phyloP scores from a whole-genome alignment of 2,113 vertebrate genomes.

The Pelusios castaneus region DNA sequence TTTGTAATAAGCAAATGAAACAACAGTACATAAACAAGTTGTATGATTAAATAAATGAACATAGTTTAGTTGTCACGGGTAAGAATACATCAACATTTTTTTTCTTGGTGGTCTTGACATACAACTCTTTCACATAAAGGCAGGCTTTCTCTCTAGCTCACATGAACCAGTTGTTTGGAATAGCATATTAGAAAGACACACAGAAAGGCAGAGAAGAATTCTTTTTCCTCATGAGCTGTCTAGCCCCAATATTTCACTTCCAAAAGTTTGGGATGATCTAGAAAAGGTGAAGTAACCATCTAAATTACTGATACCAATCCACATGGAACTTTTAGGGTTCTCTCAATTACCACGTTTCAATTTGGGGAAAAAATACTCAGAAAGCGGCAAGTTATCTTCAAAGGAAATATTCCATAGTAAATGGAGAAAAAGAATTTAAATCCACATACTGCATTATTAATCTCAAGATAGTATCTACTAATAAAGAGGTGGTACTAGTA shows the following conservation, averaged over 20 bases:
- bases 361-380: background rate
- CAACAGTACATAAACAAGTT: background rate
- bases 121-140: background rate
- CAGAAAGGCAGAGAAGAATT: background rate
- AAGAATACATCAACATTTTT: background rate
- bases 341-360: background rate
- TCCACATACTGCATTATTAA: background rate
- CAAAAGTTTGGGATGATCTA: background rate
- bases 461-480: background rate
- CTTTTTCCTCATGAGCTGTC: background rate
- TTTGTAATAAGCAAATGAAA: background rate
- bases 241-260: background rate
- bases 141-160: background rate
- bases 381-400: background rate
- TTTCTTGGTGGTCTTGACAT: background rate
- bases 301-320: background rate
- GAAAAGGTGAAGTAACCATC: background rate
- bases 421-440: background rate
- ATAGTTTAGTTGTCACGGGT: background rate
- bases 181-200: background rate
- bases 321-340: background rate
- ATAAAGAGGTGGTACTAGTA: background rate
- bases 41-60: background rate
- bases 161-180: background rate
- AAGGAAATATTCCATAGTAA: background rate